Evolutionary conservation across 2,888 invertebrate genomes (phyloP).

Genomic region (Tiliacea aurago): DNA sequence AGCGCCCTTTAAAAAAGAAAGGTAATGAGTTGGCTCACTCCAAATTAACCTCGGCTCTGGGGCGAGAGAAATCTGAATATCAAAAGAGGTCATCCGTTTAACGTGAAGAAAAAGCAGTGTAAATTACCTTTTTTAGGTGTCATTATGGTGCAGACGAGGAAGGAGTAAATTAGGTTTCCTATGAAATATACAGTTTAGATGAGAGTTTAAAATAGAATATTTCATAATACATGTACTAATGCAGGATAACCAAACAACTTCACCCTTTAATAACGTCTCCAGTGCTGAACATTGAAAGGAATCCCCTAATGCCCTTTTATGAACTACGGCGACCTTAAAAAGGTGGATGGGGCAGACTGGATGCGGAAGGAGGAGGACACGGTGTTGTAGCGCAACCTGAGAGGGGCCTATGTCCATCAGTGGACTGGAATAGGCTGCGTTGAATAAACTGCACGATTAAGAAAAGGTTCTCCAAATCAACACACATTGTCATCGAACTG

Average conservation of each 20-base stretch:
- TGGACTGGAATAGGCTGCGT: background rate
- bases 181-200: background rate
- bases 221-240: background rate
- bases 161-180: slow-evolving; percentile 20
- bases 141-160: slow-evolving; percentile 16
- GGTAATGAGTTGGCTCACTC: slow-evolving; percentile 62
- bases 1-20: slow-evolving; percentile 57
- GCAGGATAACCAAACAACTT: background rate
- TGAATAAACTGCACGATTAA: background rate
- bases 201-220: background rate
- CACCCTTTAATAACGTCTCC: background rate
- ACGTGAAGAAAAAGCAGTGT: slow-evolving; percentile 53
- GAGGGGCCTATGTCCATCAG: background rate
- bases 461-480: background rate
- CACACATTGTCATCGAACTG: background rate
- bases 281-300: background rate
- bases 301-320: background rate
- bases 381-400: background rate
- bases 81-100: slow-evolving; percentile 68
- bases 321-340: background rate
- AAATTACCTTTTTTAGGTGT: slow-evolving; percentile 53
- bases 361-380: background rate
- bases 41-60: slow-evolving; percentile 64
- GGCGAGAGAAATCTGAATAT: slow-evolving; percentile 67
- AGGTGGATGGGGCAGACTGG: background rate